Evolutionary conservation across 2,888 invertebrate species (phyloP).

Genomic region (Dicycla oo): DNA sequence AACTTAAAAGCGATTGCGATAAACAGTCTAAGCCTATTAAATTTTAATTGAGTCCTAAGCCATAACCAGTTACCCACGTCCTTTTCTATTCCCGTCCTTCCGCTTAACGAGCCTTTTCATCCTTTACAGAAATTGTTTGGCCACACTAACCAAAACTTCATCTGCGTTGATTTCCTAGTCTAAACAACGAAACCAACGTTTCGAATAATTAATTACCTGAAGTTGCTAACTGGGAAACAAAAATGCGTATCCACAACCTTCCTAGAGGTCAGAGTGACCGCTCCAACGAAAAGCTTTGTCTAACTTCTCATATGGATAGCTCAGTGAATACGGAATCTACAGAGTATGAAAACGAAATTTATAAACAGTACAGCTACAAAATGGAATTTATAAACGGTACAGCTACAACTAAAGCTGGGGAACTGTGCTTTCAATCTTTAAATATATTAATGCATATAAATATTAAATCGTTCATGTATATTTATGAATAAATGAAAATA

Average conservation of each 20-base stretch:
- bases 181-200: constrained; percentile 44
- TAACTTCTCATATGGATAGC: not conserved
- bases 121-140: constrained; percentile 10
- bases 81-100: not conserved
- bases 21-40: not conserved
- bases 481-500: constrained; percentile 23
- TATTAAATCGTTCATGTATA: constrained; percentile 25
- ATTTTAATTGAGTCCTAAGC: constrained; percentile 2
- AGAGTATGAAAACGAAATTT: constrained; percentile 8
- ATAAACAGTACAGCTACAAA: constrained; percentile 1
- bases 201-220: constrained; percentile 51
- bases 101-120: not conserved
- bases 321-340: constrained; percentile 26
- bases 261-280: constrained; percentile 20
- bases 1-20: too few relatives aligned
- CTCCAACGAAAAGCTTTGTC: constrained; percentile 20
- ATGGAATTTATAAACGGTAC: constrained; percentile 8
- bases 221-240: constrained; percentile 11
- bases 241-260: constrained; percentile 25
- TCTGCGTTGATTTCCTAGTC: constrained; percentile 33
- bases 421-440: not conserved
- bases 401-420: constrained; percentile 12
- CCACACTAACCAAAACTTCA: constrained; percentile 34
- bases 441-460: constrained; percentile 33
- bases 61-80: too few relatives aligned